A percentile compares a stretch with the other conserved stretches of the same genome.
Evolutionary conservation across 2,113 vertebrate species (phyloP).

Genomic region (rat (Rattus norvegicus)): GRCr8 NC_086024.1:51216501-51217000

Average conservation of each 20-base stretch:
- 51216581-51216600: background rate
- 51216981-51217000: background rate
- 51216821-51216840: background rate
- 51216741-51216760: background rate
- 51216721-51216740: accelerated
- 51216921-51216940: background rate
- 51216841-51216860: background rate
- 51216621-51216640: too few relatives aligned
- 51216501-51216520: background rate
- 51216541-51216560: background rate
- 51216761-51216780: background rate
- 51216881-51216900: background rate
- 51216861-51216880: too few relatives aligned
- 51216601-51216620: accelerated
- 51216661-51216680: background rate
- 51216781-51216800: background rate
- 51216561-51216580: background rate
- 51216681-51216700: background rate
- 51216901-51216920: background rate
- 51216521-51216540: background rate
- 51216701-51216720: background rate
- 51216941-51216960: background rate
- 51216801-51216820: background rate
- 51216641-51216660: background rate
- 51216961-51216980: background rate